A percentile compares a stretch with the other conserved stretches of the same genome.
Evolutionary conservation across 2,113 vertebrate species (phyloP).

Genomic region (Seriola aureovittata): DNA sequence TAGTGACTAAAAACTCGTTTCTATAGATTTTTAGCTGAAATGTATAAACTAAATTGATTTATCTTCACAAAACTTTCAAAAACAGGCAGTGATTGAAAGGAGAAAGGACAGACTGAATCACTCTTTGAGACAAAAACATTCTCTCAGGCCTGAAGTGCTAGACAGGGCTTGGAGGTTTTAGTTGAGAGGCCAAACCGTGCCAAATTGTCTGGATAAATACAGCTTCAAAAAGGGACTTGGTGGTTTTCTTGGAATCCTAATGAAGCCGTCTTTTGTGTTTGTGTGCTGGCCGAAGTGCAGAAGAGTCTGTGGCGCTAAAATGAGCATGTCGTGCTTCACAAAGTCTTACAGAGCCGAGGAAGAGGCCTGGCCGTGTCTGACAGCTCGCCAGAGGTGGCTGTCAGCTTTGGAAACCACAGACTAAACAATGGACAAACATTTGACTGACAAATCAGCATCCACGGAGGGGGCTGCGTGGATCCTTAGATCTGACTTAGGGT

Average conservation of each 20-base stretch:
- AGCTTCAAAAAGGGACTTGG: conserved; percentile 66
- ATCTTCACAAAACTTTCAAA: conserved; percentile 30
- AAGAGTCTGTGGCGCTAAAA: conserved; percentile 74
- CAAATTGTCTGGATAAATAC: conserved; percentile 78
- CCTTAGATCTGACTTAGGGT: background rate
- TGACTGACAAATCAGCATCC: conserved; percentile 67
- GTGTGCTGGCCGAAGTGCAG: conserved; percentile 67
- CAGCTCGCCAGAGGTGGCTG: conserved; percentile 72
- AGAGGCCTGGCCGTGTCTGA: conserved; percentile 65
- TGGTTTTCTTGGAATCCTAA: conserved; percentile 81
- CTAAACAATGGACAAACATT: conserved; percentile 57
- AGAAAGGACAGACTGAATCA: conserved; percentile 59
- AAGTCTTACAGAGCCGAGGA: conserved; percentile 62
- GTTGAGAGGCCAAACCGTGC: conserved; percentile 63
- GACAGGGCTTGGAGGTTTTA: conserved; percentile 52
- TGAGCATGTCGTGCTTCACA: conserved; percentile 76
- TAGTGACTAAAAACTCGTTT: background rate
- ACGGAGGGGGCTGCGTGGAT: background rate
- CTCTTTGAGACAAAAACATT: conserved; percentile 63
- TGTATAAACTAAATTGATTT: conserved; percentile 11
- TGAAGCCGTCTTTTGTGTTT: conserved; percentile 86
- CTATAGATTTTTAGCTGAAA: background rate
- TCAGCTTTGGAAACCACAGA: conserved; percentile 69
- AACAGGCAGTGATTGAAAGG: conserved; percentile 47
- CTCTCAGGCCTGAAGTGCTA: conserved; percentile 51